Percentiles rank a stretch among this genome's conserved stretches.
Conservation (phyloP, 2,797 vertebrate species). For the Arvicola amphibius region DNA sequence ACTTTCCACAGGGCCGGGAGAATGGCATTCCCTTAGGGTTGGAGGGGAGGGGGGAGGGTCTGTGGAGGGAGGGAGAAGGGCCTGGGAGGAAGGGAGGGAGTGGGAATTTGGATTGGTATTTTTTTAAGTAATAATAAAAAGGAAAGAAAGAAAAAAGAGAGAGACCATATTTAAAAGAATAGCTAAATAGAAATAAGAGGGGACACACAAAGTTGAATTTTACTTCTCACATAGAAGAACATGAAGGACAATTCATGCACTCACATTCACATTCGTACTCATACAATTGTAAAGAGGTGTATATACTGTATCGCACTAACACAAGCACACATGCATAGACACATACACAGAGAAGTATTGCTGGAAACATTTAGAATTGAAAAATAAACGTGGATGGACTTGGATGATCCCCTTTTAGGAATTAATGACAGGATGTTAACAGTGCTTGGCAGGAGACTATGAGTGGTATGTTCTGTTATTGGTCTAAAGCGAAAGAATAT, state of each 20-base stretch:
- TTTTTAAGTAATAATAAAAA: no score
- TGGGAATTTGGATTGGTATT: no score
- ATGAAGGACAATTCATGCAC: not conserved
- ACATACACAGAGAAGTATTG: not conserved
- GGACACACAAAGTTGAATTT: not conserved
- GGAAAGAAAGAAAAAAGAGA: no score
- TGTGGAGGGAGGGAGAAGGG: no score
- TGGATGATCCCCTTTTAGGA: not conserved
- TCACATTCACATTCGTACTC: not conserved
- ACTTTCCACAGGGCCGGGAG: no score
- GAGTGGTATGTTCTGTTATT: not conserved
- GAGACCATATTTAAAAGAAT: not conserved
- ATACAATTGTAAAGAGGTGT: not conserved
- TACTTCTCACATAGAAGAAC: not conserved
- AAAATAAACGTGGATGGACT: not conserved
- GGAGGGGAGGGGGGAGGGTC: no score
- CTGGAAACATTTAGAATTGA: not conserved
- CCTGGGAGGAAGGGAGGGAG: no score
- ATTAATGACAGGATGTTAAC: not conserved
- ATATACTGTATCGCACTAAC: not conserved
- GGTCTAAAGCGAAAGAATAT: not conserved
- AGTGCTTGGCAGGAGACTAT: not conserved
- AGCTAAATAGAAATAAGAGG: not conserved
- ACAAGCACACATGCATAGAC: not conserved
- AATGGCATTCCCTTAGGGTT: no score